Conservation (phyloP, 1,140 invertebrate species). For the Drosophila cardini region DNA sequence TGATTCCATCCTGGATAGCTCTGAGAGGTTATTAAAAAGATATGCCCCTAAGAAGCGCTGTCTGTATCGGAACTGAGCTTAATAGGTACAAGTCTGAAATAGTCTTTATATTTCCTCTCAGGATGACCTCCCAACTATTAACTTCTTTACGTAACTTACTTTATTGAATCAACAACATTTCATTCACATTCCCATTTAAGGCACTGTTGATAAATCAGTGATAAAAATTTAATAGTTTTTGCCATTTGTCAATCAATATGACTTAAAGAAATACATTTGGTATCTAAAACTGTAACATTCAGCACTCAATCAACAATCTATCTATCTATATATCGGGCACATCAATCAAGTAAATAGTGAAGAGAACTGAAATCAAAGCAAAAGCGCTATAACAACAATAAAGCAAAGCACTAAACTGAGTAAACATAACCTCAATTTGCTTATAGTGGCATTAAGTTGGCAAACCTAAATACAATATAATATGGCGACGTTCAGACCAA, state of each 20-base stretch:
- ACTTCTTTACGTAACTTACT: too few relatives aligned
- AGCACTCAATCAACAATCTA: conserved; percentile 63
- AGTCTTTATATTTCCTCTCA: too few relatives aligned
- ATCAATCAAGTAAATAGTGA: conserved; percentile 58
- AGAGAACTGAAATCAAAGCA: conserved; percentile 47
- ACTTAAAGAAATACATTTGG: conserved; percentile 22
- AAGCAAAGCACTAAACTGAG: conserved; percentile 61
- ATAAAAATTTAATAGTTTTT: conserved; percentile 1
- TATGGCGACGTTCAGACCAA: conserved; percentile 13
- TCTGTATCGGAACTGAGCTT: too few relatives aligned
- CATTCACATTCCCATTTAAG: not conserved
- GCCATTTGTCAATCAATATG: conserved; percentile 11
- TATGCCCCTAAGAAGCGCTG: too few relatives aligned
- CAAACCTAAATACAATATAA: conserved; percentile 49
- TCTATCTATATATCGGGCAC: conserved; percentile 37
- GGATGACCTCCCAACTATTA: too few relatives aligned
- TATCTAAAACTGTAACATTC: conserved; percentile 51
- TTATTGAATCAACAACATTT: not conserved
- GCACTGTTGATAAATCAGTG: not conserved
- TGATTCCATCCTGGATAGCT: too few relatives aligned
- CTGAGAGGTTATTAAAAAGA: too few relatives aligned
- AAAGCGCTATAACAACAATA: conserved; percentile 32
- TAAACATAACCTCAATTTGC: conserved; percentile 72
- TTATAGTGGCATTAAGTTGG: conserved; percentile 46
- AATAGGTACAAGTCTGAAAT: too few relatives aligned